Evolutionary conservation across 2,888 invertebrate species (phyloP), one percentile per base, ranked within the genome.

Genomic region (Nycteola revayana): DNA sequence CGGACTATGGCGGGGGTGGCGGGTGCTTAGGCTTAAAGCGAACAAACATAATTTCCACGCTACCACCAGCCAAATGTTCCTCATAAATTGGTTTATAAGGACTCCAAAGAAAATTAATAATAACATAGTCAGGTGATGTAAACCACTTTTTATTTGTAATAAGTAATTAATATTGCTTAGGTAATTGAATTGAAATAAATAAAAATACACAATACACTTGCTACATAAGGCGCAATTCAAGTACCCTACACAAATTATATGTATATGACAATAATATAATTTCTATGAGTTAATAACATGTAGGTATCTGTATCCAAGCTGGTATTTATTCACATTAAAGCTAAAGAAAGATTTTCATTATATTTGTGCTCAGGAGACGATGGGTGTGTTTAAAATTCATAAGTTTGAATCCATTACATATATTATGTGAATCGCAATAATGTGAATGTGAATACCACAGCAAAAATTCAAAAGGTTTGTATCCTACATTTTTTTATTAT

Each of bases 81-180:
- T n/a, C n/a, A n/a, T n/a, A n/a, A n/a, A n/a, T n/a, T n/a, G n/a
- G n/a, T n/a, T n/a, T n/a, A n/a, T n/a, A n/a, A n/a, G n/a, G n/a
- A n/a, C n/a, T n/a, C n/a, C n/a, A n/a, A n/a, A n/a, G 14, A 5
- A 64, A 54, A 43, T 62, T 60, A 70, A 48, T 40, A 42, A 29
- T 34, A 47, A n/a, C n/a, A n/a, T 43, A 43, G 31, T 51, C 51
- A 41, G 49, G 55, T 78, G 64, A 75, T 79, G 71, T 79, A 75
- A 78, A 81, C 71, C 81, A 79, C 72, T 77, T 85, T 84, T 79
- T 72, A 64, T 72, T 78, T 72, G 70, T 74, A 57, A 44, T 56
- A 74, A 72, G 72, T 84, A 80, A 75, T 78, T 81, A 79, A 79
- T 86, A 87, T 85, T 86, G 85, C 85, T 83, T 83, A 84, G 42